A percentile compares a stretch with the other conserved stretches of the same genome.
These are phyloP conservation scores for Ictalurus furcatus DNA, from an alignment of 2,113 vertebrate species.

Conservation along the genomic window DNA sequence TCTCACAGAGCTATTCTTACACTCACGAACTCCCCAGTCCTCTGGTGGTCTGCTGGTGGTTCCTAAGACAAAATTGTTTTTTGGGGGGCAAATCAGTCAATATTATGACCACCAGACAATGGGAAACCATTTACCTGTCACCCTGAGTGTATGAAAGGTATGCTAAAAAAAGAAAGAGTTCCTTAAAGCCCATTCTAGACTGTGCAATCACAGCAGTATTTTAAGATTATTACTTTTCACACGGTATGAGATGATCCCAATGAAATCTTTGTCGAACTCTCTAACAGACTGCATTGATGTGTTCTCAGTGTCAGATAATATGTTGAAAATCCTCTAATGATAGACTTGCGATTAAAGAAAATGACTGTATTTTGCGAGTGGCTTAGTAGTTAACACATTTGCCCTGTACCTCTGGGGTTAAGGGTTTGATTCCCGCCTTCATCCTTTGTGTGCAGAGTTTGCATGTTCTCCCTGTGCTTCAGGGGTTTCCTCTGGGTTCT, in stretches of 20 bases:
- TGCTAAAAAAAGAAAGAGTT: not conserved
- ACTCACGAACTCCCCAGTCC: not conserved
- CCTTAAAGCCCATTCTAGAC: not conserved
- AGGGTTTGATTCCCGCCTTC: too few species aligned
- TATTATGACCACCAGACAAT: not conserved
- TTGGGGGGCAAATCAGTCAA: not conserved
- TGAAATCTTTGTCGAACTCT: not conserved
- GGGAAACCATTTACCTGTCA: not conserved
- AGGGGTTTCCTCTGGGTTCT: too few species aligned
- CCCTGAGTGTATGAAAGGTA: not conserved
- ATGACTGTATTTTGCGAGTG: not conserved
- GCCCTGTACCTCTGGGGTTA: too few species aligned
- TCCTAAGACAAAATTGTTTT: not conserved
- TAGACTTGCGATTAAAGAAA: not conserved
- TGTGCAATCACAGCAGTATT: not conserved
- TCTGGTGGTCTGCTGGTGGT: not conserved
- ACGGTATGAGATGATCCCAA: not conserved
- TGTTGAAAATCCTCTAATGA: not conserved
- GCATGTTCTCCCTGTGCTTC: too few species aligned
- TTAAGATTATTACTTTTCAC: too few species aligned
- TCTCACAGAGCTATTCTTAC: not conserved
- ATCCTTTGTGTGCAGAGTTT: too few species aligned
- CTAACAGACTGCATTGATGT: not conserved
- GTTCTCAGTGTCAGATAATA: not conserved
- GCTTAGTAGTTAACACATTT: too few species aligned